Evolutionary conservation across 2,797 vertebrate genomes (phyloP).

Genomic region (Microchirus variegatus): DNA sequence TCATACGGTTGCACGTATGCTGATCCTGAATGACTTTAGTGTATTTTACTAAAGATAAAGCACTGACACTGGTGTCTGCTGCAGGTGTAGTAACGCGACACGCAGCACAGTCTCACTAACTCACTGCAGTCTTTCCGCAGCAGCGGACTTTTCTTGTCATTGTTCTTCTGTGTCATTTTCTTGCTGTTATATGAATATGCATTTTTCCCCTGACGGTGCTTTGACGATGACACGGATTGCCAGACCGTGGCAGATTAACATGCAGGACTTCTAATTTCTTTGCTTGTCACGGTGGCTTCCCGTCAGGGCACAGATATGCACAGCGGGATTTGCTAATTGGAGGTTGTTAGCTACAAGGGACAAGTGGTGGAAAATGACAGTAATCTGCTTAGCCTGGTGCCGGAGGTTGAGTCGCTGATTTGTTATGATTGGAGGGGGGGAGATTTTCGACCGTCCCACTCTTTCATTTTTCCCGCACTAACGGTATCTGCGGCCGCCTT

Average conservation of each 20-base stretch:
- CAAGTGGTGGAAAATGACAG: constrained; percentile 87
- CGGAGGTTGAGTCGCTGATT: constrained; percentile 81
- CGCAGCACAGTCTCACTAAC: constrained; percentile 16
- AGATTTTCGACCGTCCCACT: constrained; percentile 75
- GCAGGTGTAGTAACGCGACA: constrained; percentile 20
- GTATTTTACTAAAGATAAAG: too few species aligned
- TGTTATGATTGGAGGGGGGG: constrained; percentile 82
- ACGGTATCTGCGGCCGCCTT: constrained; percentile 71
- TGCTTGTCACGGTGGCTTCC: constrained; percentile 84
- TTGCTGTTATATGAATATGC: constrained; percentile 68
- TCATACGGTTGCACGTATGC: too few species aligned
- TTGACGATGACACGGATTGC: constrained; percentile 79
- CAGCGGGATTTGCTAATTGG: constrained; percentile 87
- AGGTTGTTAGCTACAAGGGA: constrained; percentile 87
- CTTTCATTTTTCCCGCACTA: constrained; percentile 56
- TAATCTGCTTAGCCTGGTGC: constrained; percentile 85
- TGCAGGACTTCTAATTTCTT: constrained; percentile 82
- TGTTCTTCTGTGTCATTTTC: constrained; percentile 56
- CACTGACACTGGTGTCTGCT: constrained; percentile 5
- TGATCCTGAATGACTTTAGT: too few species aligned
- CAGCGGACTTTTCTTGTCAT: constrained; percentile 49
- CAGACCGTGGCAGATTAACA: constrained; percentile 82
- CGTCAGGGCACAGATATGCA: constrained; percentile 82
- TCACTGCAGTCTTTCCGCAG: constrained; percentile 25
- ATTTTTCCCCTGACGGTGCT: constrained; percentile 75